Conservation (phyloP, 2,888 invertebrate species). For the Nysson spinosus region DNA sequence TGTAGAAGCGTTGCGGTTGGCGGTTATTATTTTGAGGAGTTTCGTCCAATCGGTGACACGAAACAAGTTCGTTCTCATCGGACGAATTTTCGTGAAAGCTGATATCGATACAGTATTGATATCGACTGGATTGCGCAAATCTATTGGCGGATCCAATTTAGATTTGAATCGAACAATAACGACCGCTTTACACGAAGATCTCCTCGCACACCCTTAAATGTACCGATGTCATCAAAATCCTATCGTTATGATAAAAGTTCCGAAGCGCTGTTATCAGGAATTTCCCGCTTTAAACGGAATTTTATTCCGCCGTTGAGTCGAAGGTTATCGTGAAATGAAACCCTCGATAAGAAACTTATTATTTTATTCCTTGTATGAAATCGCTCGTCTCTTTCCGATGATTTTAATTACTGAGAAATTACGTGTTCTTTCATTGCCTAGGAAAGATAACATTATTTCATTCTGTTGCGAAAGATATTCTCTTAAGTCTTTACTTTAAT, state of each 20-base stretch:
- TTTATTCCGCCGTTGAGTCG: no score
- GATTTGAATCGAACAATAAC: constrained; percentile 16
- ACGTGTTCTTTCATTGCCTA: no score
- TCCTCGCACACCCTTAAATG: constrained; percentile 2
- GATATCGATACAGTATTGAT: constrained; percentile 38
- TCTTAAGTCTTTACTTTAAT: no score
- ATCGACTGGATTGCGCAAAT: constrained; percentile 31
- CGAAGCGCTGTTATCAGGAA: no score
- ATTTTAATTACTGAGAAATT: no score
- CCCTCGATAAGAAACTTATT: no score
- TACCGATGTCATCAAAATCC: constrained; percentile 1
- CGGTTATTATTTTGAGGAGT: constrained; percentile 24
- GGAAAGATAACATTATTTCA: no score
- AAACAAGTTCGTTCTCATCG: constrained; percentile 29
- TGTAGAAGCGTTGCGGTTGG: constrained; percentile 27
- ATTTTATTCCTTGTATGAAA: no score
- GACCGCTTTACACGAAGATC: constrained; percentile 20
- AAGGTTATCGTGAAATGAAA: no score
- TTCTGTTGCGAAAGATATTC: no score
- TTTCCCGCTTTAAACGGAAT: no score
- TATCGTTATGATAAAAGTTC: constrained; percentile 2
- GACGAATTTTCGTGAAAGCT: constrained; percentile 39
- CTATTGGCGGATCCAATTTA: constrained; percentile 35
- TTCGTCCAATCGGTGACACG: constrained; percentile 21
- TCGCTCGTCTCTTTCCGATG: no score